phyloP scores from a whole-genome alignment of 2,113 vertebrate genomes.

The Engraulis encrasicolus region DNA sequence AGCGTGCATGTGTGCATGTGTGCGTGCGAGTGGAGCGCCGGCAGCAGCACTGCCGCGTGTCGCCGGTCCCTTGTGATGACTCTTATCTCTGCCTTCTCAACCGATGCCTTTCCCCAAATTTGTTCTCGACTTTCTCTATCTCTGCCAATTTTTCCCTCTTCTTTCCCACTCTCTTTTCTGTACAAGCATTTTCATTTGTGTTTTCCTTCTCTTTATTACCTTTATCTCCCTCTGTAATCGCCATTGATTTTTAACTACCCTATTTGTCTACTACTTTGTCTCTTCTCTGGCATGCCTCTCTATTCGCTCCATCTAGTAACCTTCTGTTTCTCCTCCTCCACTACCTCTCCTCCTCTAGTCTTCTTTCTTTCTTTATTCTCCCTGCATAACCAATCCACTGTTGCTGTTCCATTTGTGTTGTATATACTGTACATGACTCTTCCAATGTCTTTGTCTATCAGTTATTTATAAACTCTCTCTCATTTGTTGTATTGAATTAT shows the following conservation, averaged over 20 bases:
- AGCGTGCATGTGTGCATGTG: too few species aligned
- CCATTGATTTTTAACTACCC: conserved; percentile 11
- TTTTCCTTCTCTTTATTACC: conserved; percentile 40
- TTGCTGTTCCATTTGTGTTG: background rate
- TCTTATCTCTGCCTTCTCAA: too few species aligned
- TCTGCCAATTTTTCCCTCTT: too few species aligned
- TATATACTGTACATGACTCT: background rate
- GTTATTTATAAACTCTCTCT: background rate
- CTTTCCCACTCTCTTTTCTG: too few species aligned
- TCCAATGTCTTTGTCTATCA: background rate
- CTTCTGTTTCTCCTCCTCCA: conserved; percentile 36
- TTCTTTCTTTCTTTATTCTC: conserved; percentile 41
- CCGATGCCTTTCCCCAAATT: too few species aligned
- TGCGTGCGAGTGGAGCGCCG: too few species aligned
- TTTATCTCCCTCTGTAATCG: too few species aligned
- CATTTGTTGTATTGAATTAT: too few species aligned
- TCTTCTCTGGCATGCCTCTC: conserved; percentile 24
- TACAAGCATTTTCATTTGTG: conserved; percentile 30
- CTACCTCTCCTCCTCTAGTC: conserved; percentile 3
- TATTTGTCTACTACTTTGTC: conserved; percentile 13
- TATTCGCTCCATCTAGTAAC: conserved; percentile 21
- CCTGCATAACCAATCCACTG: conserved; percentile 37
- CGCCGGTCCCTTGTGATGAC: background rate
- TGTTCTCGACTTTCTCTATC: too few species aligned
- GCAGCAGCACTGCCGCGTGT: background rate